Evolutionary conservation across 2,797 vertebrate genomes (phyloP), one percentile per base, ranked within the genome.

Genomic region (Monodelphis domestica): DNA sequence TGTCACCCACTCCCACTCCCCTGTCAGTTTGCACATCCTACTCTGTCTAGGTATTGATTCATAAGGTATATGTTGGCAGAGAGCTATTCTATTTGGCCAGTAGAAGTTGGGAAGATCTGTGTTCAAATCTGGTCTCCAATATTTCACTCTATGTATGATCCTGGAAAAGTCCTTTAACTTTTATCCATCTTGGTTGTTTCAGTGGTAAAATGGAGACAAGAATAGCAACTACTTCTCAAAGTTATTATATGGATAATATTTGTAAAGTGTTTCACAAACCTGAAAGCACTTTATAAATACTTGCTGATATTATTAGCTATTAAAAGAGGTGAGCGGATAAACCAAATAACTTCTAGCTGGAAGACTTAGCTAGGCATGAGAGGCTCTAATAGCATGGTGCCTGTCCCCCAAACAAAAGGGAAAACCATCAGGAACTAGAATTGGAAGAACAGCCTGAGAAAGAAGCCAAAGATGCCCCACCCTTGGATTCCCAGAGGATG

Each of bases 371-470:
- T 21, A n/a, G 59, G 28, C 53, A 52, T 91, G 1, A 6, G 55
- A 87, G 89, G 50, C 95, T 53, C 63, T n/a, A 51, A 30, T 14
- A 12, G 15, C 38, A 4, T 84, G 38, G 63, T 30, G 24, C 56
- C 21, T 90, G 63, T 93, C 89, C 59, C 90, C 95, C 91, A 96
- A 94, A 78, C 7, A 92, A 30, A 95, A 84, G 57, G 70, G 95
- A 96, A 97, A 96, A 92, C 51, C 54, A 57, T 93, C 92, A 84
- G 90, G 30, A 96, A 90, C 87, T 93, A 94, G 96, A 93, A 30
- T 94, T 50, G 70, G 38, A 38, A 45, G 70, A 84, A 50, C 63
- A 50, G 11, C 70, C 38, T 84, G 70, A 84, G 70, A 84, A 84
- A 84, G 21, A 50, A 50, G 70, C 38, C 70, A 84, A 38, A 78